Evolutionary conservation across 2,113 vertebrate genomes (phyloP).

Genomic region (Atractosteus spatula): DNA sequence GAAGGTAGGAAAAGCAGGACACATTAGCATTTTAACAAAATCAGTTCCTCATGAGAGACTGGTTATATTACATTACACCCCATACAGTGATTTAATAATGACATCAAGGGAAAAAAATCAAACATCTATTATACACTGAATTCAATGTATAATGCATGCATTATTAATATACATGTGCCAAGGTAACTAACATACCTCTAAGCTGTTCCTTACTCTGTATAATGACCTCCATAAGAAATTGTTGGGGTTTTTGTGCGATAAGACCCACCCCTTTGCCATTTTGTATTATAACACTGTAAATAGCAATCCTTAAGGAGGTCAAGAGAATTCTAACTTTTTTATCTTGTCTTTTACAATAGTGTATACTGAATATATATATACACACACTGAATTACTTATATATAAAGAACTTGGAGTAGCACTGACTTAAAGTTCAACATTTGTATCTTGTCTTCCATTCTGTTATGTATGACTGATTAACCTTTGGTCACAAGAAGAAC

Average conservation of each 20-base stretch:
- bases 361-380: too few species aligned
- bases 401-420: not conserved
- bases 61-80: not conserved
- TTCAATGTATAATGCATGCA: conserved; percentile 14
- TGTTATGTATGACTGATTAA: not conserved
- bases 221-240: conserved; percentile 13
- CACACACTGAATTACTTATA: not conserved
- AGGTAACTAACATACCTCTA: conserved; percentile 17
- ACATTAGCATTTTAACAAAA: conserved; percentile 19
- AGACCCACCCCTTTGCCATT: conserved; percentile 1
- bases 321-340: conserved; percentile 4
- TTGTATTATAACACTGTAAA: conserved; percentile 4
- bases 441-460: not conserved
- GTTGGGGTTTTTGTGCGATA: not conserved
- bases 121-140: conserved; percentile 18
- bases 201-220: conserved; percentile 12
- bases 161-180: conserved; percentile 19
- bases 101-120: conserved; percentile 6
- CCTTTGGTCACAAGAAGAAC: not conserved
- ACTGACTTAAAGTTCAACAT: not conserved
- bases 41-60: not conserved
- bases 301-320: not conserved
- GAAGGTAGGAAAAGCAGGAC: conserved; percentile 8
- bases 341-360: too few species aligned
- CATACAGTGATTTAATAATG: conserved; percentile 11